Percentiles rank a stretch among this genome's conserved stretches.
These are phyloP conservation scores for Syngnathoides biaculeatus DNA, from an alignment of 2,113 vertebrate species.

Conservation along the genomic window DNA sequence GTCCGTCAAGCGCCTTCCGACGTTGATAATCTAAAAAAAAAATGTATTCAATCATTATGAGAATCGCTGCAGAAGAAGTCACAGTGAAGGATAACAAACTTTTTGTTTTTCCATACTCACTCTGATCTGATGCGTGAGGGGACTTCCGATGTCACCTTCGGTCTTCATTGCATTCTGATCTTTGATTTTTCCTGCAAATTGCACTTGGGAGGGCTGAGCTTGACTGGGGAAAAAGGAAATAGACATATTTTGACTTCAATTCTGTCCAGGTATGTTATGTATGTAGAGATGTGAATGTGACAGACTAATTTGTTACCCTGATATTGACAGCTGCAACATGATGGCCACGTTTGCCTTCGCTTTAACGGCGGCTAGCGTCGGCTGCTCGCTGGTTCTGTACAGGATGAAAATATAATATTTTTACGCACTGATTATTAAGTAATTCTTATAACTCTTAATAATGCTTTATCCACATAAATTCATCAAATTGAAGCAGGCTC, in stretches of 20 bases:
- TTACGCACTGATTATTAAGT: too few relatives aligned
- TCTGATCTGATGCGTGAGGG: conserved; percentile 86
- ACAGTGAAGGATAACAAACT: neutral
- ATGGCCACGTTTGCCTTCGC: conserved; percentile 86
- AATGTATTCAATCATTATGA: too few relatives aligned
- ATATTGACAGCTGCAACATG: conserved; percentile 82
- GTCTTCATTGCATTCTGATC: conserved; percentile 80
- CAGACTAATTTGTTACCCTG: conserved; percentile 74
- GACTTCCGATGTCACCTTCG: conserved; percentile 84
- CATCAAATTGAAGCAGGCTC: too few relatives aligned
- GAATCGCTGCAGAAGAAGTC: neutral
- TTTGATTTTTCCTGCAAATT: conserved; percentile 76
- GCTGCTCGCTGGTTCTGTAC: conserved; percentile 86
- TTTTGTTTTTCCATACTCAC: conserved; percentile 75
- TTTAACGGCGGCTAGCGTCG: conserved; percentile 67
- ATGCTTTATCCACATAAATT: too few relatives aligned
- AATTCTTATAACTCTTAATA: too few relatives aligned
- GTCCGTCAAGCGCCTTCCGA: conserved; percentile 82
- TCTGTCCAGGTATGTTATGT: neutral
- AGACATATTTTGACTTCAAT: neutral
- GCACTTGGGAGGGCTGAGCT: conserved; percentile 89
- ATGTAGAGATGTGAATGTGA: neutral
- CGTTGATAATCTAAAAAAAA: conserved; percentile 81
- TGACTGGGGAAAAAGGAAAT: conserved; percentile 63
- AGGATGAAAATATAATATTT: conserved; percentile 10